These are phyloP conservation scores for Callipepla californica DNA, from an alignment of 2,113 vertebrate species.

Conservation along the genomic window DNA sequence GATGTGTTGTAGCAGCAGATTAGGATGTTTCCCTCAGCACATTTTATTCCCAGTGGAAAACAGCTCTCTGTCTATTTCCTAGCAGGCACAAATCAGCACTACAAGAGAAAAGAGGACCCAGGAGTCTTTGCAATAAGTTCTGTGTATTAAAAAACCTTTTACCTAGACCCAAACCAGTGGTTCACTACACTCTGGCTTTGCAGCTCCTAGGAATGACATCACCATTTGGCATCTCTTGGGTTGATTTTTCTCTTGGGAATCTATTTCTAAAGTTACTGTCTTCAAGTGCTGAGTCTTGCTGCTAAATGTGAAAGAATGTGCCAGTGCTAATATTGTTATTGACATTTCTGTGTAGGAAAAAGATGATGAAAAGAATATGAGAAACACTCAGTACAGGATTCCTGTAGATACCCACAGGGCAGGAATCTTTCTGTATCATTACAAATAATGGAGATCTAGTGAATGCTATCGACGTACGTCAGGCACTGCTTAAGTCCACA, in stretches of 20 bases:
- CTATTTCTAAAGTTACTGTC: background rate
- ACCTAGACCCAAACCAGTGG: background rate
- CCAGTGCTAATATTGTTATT: background rate
- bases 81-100: background rate
- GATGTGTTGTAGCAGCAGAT: background rate
- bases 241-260: background rate
- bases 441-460: background rate
- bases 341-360: background rate
- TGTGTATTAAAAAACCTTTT: background rate
- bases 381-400: background rate
- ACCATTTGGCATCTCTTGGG: background rate
- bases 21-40: background rate
- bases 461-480: background rate
- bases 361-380: background rate
- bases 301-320: background rate
- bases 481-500: background rate
- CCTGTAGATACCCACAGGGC: accelerated
- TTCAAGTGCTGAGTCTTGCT: background rate
- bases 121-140: background rate
- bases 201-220: background rate
- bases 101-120: background rate
- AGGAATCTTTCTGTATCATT: background rate
- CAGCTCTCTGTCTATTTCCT: background rate
- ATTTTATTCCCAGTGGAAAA: background rate
- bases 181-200: background rate